Conservation (phyloP, 2,888 invertebrate genomes). For the Luperina testacea region DNA sequence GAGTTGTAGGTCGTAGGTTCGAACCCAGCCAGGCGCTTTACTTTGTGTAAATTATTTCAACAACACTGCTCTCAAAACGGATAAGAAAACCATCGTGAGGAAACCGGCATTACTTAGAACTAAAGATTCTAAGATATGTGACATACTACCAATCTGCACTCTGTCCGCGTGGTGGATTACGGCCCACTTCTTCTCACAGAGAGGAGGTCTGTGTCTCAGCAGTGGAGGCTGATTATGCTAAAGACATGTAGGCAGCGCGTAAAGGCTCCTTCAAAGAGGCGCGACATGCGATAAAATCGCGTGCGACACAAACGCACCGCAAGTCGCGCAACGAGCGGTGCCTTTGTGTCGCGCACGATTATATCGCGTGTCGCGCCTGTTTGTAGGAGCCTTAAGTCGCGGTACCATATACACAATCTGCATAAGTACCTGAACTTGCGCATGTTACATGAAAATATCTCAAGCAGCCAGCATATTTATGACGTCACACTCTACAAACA, state of each 20-base stretch:
- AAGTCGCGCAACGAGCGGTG: too few species aligned
- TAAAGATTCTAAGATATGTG: neutral
- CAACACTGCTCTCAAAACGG: neutral
- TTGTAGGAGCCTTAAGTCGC: too few species aligned
- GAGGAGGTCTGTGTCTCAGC: neutral
- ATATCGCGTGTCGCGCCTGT: too few species aligned
- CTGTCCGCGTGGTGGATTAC: neutral
- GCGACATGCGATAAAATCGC: too few species aligned
- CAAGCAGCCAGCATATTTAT: neutral
- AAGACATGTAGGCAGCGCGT: neutral
- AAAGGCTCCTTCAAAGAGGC: too few species aligned
- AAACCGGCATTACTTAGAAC: neutral
- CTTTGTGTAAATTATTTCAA: neutral
- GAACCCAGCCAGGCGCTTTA: neutral
- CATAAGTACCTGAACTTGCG: neutral
- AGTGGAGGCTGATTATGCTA: neutral
- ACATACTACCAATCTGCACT: neutral
- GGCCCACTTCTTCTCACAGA: neutral
- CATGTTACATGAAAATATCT: neutral
- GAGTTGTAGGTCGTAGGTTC: neutral
- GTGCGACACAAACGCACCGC: too few species aligned
- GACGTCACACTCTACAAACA: conserved; percentile 8
- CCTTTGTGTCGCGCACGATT: too few species aligned
- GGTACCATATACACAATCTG: neutral
- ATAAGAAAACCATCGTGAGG: neutral